These are phyloP conservation scores for Chloroceryle aenea DNA, from an alignment of 2,113 vertebrate species.

Conservation along the genomic window DNA sequence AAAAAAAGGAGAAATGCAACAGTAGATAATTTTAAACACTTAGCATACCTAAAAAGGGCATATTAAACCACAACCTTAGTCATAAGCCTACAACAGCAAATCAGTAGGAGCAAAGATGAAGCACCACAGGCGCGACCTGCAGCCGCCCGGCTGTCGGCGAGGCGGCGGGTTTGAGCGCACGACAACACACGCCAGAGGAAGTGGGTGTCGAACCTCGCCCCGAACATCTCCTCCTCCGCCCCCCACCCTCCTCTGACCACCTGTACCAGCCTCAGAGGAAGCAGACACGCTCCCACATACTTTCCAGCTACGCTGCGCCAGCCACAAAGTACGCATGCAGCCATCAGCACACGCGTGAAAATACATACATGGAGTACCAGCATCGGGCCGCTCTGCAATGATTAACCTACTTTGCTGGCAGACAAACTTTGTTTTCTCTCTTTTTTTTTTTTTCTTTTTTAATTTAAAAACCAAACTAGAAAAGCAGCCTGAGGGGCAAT, in stretches of 20 bases:
- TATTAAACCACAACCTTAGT: slow-evolving; percentile 76
- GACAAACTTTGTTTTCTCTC: neutral
- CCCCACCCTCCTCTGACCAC: slow-evolving; percentile 81
- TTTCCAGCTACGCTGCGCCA: slow-evolving; percentile 72
- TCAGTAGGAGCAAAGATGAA: slow-evolving; percentile 54
- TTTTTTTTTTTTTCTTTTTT: neutral
- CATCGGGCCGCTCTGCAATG: neutral
- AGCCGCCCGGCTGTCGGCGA: slow-evolving; percentile 47
- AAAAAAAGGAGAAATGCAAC: slow-evolving; percentile 16
- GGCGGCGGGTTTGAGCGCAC: slow-evolving; percentile 65
- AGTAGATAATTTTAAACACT: slow-evolving; percentile 60
- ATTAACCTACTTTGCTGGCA: neutral
- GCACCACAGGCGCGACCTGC: slow-evolving; percentile 49
- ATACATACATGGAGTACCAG: neutral
- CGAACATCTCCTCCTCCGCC: slow-evolving; percentile 53
- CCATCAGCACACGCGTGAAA: neutral
- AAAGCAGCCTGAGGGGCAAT: neutral
- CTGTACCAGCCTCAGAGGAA: slow-evolving; percentile 89
- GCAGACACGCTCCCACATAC: slow-evolving; percentile 73
- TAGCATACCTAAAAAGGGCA: slow-evolving; percentile 70
- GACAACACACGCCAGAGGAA: slow-evolving; percentile 78
- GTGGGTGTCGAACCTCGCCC: slow-evolving; percentile 80
- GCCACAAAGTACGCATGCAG: slow-evolving; percentile 60
- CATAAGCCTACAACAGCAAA: slow-evolving; percentile 73
- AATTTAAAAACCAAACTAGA: neutral